Percentiles rank a stretch among this genome's conserved stretches.
These are phyloP conservation scores for Pelobates fuscus DNA, from an alignment of 2,113 vertebrate species.

Conservation along the genomic window DNA sequence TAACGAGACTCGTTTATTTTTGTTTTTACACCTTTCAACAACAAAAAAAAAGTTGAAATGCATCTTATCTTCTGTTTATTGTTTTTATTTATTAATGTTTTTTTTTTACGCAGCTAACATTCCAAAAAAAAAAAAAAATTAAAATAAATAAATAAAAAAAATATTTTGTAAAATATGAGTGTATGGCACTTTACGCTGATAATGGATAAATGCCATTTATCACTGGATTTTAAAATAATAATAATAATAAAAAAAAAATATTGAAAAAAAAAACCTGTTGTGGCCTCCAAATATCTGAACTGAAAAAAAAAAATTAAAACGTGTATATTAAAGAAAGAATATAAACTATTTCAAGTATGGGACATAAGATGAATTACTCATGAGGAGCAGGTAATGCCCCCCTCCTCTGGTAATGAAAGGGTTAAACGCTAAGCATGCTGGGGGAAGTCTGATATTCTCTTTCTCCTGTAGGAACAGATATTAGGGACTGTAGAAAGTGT, in stretches of 20 bases:
- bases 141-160: not conserved
- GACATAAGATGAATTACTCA: no score
- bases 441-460: slow-evolving; percentile 65
- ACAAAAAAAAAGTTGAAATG: no score
- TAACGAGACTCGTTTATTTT: no score
- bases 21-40: no score
- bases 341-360: no score
- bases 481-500: slow-evolving; percentile 58
- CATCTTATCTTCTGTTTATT: no score
- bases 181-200: slow-evolving; percentile 99
- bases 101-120: slow-evolving; percentile 65
- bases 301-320: no score
- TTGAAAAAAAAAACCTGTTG: no score
- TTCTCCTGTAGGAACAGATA: slow-evolving; percentile 56
- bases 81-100: slow-evolving; percentile 37
- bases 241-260: slow-evolving; percentile 68
- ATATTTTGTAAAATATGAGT: slow-evolving; percentile 70
- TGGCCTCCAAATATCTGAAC: no score
- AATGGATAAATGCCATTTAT: slow-evolving; percentile 95
- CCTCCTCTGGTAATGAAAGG: not conserved
- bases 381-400: no score
- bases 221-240: slow-evolving; percentile 95
- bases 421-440: slow-evolving; percentile 73
- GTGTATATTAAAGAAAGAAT: no score
- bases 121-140: slow-evolving; percentile 58